Evolutionary conservation across 2,888 invertebrate species (phyloP), one percentile per base, ranked within the genome.

Genomic region (Steinernema hermaphroditum): DNA sequence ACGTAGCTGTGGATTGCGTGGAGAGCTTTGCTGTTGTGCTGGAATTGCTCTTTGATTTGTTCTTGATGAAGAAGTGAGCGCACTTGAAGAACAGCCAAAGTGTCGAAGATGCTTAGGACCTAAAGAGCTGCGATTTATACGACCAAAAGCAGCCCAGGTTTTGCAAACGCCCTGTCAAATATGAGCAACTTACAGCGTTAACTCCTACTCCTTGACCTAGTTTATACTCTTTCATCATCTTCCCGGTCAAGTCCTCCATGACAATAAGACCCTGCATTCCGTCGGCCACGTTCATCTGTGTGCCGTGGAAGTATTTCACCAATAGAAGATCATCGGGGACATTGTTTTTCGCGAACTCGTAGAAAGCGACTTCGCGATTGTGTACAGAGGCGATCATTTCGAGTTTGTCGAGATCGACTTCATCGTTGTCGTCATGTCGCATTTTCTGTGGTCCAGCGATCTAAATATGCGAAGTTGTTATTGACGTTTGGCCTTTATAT

Each of bases 331-430:
- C n/a, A 1, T 41, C 37, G n/a, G 12, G 32, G n/a, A 34, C 68
- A 22, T 9, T 12, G 34, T 16, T n/a, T 12, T 2, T 37, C 12
- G 34, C n/a, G 34, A 41, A 68, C 24, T 34, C 22, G 68, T 68
- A 68, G 34, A 68, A 68, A n/a, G n/a, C 68, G 9, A 68, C 34
- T 41, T 68, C 68, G 6, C 68, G 68, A 34, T 68, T 68, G 37
- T 68, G 32, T 12, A 34, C 37, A 16, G 34, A 16, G 8, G 16
- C 32, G 34, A 68, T 14, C 68, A 68, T 29, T 6, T 54, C 54
- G 9, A 24, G 12, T 27, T 27, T 14, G n/a, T 54, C 6, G 12
- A 27, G 14, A 22, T 54, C 4, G n/a, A n/a, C n/a, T 6, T 22
- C 54, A 27, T 54, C 54, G 54, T 8, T 27, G 2, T 54, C 54